A percentile compares a stretch with the other conserved stretches of the same genome.
phyloP scores from a whole-genome alignment of 2,113 vertebrate genomes.

The Cyanistes caeruleus region DNA sequence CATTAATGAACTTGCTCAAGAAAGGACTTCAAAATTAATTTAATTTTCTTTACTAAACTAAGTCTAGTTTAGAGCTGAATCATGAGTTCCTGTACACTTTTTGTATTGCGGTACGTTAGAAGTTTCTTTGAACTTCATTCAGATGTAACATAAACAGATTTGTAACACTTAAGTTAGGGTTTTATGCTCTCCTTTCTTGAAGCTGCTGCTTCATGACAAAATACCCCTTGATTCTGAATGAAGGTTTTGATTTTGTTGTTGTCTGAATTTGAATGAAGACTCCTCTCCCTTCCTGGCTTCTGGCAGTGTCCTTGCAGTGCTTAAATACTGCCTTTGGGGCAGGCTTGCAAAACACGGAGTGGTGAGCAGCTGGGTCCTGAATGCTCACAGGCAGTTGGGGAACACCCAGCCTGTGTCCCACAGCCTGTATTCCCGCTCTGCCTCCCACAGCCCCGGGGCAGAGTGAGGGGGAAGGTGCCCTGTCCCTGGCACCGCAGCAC shows the following conservation, averaged over 20 bases:
- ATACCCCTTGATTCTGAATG: neutral
- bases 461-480: neutral
- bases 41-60: neutral
- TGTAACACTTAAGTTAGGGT: neutral
- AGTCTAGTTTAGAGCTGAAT: neutral
- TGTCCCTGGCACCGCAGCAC: fast-evolving
- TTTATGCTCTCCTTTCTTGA: neutral
- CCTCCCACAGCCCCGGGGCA: neutral
- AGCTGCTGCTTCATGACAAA: neutral
- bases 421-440: fast-evolving
- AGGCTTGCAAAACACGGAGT: too few species aligned
- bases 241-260: neutral
- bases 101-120: neutral
- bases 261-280: neutral
- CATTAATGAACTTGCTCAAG: neutral
- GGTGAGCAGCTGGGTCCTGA: neutral
- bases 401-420: fast-evolving
- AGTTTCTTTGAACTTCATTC: neutral
- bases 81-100: neutral
- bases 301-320: neutral
- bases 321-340: neutral
- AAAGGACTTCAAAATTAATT: neutral
- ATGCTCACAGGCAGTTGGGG: fast-evolving
- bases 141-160: neutral
- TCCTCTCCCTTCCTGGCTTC: neutral